A percentile compares a stretch with the other conserved stretches of the same genome.
Evolutionary conservation across 2,888 invertebrate species (phyloP).

Genomic region (Nomada goodeniana): DNA sequence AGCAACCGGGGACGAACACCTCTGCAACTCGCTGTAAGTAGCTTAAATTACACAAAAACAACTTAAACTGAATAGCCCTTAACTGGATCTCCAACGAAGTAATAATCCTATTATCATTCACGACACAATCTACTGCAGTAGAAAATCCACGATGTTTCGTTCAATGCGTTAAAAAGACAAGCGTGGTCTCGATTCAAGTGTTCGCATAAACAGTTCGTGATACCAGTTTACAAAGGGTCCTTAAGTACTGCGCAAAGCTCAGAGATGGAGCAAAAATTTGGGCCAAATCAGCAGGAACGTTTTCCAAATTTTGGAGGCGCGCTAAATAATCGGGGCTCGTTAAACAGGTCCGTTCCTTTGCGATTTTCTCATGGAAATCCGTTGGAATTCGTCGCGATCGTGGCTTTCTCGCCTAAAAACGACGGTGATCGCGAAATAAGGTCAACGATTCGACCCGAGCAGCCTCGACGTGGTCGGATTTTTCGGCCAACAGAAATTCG

Average conservation of each 20-base stretch:
- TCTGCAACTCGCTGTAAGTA: background rate
- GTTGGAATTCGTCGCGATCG: background rate
- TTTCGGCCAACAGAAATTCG: background rate
- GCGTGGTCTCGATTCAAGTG: no score
- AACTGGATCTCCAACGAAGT: background rate
- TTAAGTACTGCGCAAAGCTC: no score
- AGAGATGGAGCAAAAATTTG: background rate
- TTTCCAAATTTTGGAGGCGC: background rate
- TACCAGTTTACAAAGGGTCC: no score
- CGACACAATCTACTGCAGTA: background rate
- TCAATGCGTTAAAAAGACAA: background rate
- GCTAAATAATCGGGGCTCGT: background rate
- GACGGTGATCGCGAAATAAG: slow-evolving; percentile 16
- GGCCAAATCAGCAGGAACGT: no score
- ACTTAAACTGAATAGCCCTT: background rate
- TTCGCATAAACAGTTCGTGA: no score
- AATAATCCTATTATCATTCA: background rate
- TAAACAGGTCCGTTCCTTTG: background rate
- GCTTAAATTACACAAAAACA: background rate
- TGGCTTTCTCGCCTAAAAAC: slow-evolving; percentile 3
- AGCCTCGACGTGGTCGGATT: slow-evolving; percentile 9
- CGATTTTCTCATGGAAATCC: background rate
- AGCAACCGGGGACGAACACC: background rate
- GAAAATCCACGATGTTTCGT: background rate
- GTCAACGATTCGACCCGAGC: slow-evolving; percentile 27